phyloP scores from a whole-genome alignment of 2,888 invertebrate species.

The Athetis lepigone region DNA sequence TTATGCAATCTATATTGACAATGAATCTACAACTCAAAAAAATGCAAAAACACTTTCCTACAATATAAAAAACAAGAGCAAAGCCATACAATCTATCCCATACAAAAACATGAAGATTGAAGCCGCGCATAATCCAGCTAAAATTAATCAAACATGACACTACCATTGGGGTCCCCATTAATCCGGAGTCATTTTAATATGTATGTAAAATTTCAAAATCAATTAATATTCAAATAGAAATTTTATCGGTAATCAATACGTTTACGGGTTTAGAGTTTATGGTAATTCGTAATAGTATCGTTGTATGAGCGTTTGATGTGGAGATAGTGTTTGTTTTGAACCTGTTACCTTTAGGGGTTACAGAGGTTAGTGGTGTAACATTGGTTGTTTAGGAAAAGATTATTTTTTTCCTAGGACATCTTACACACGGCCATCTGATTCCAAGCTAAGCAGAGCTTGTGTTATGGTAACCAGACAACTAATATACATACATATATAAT shows the following conservation, averaged over 20 bases:
- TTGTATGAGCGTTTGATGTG: conserved; percentile 8
- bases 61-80: conserved; percentile 30
- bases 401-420: too few relatives aligned
- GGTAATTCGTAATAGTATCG: conserved; percentile 43
- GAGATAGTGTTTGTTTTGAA: conserved; percentile 28
- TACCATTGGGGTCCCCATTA: conserved; percentile 44
- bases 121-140: conserved; percentile 26
- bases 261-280: conserved; percentile 45
- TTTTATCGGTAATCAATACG: conserved; percentile 64
- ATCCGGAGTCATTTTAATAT: conserved; percentile 58
- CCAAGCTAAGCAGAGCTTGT: too few relatives aligned
- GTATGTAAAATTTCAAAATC: conserved; percentile 64
- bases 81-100: conserved; percentile 15
- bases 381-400: too few relatives aligned
- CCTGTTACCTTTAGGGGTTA: conserved; percentile 1
- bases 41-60: not conserved
- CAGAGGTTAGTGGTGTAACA: not conserved
- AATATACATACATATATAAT: too few relatives aligned
- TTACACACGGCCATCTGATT: too few relatives aligned
- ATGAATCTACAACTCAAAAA: not conserved
- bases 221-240: conserved; percentile 67
- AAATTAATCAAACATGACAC: conserved; percentile 63
- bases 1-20: not conserved
- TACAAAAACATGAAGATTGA: conserved; percentile 48
- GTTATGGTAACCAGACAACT: too few relatives aligned